These are phyloP conservation scores for Aphelenchoides besseyi DNA, from an alignment of 1,140 invertebrate genomes.

Conservation along the genomic window DNA sequence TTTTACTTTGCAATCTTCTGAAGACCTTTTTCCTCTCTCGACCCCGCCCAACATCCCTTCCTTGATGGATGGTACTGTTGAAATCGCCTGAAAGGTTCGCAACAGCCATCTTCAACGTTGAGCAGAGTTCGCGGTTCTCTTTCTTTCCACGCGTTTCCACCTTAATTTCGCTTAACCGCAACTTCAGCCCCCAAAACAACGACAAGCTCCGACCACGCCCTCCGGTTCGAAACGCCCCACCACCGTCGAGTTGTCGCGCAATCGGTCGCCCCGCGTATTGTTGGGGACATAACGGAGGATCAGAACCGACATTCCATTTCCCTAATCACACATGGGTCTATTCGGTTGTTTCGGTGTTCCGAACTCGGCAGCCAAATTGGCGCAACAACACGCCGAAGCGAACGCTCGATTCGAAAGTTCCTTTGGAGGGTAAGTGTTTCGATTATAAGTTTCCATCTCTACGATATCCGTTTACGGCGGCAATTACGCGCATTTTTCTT, in stretches of 20 bases:
- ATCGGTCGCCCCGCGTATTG: neutral
- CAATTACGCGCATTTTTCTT: too few species aligned
- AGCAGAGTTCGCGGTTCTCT: too few species aligned
- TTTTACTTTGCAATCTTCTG: too few species aligned
- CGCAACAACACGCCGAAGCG: neutral
- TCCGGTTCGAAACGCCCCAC: neutral
- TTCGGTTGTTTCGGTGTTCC: constrained; percentile 23
- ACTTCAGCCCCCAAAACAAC: neutral
- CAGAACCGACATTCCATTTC: neutral
- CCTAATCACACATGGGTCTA: constrained; percentile 16
- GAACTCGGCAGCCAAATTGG: constrained; percentile 12
- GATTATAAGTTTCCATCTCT: neutral
- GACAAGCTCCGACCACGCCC: neutral
- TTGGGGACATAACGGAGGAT: neutral
- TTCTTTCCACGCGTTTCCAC: neutral
- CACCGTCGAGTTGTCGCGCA: neutral
- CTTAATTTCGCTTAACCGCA: neutral
- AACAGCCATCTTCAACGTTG: too few species aligned
- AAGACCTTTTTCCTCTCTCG: too few species aligned
- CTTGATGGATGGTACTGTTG: too few species aligned
- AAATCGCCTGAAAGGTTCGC: too few species aligned
- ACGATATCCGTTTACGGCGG: neutral
- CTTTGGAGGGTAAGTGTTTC: constrained; percentile 4
- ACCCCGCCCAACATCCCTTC: too few species aligned
- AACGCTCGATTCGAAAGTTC: constrained; percentile 11